Evolutionary conservation across 2,797 vertebrate genomes (phyloP).

Genomic region (Adrianichthys oophorus): DNA sequence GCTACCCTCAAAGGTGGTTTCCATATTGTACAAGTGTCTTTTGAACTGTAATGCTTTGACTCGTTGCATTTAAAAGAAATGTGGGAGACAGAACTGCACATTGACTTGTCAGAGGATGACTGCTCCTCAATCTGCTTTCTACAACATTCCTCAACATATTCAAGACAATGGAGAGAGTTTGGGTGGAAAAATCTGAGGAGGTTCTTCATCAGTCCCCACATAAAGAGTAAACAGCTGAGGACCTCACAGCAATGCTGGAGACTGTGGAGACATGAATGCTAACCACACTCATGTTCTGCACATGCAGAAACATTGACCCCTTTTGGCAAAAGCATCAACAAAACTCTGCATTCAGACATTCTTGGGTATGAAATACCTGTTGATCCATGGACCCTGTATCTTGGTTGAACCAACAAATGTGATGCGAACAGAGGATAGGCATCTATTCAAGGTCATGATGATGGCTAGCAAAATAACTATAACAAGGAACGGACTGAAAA

Average conservation of each 20-base stretch:
- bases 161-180: not conserved
- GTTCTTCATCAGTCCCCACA: not conserved
- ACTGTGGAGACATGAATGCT: not conserved
- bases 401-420: no score
- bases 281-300: not conserved
- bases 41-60: not conserved
- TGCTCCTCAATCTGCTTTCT: accelerated
- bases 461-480: no score
- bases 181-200: not conserved
- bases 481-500: no score
- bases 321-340: no score
- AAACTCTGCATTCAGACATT: no score
- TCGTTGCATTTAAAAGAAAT: not conserved
- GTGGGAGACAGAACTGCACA: not conserved
- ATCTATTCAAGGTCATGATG: no score
- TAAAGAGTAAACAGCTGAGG: not conserved
- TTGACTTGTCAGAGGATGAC: not conserved
- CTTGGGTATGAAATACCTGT: no score
- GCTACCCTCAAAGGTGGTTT: not conserved
- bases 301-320: not conserved
- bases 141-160: not conserved
- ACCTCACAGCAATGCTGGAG: not conserved
- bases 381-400: no score
- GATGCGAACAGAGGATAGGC: no score
- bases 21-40: not conserved